These are phyloP conservation scores for Aproaerema taeniolella DNA, from an alignment of 2,888 invertebrate genomes.

Conservation along the genomic window DNA sequence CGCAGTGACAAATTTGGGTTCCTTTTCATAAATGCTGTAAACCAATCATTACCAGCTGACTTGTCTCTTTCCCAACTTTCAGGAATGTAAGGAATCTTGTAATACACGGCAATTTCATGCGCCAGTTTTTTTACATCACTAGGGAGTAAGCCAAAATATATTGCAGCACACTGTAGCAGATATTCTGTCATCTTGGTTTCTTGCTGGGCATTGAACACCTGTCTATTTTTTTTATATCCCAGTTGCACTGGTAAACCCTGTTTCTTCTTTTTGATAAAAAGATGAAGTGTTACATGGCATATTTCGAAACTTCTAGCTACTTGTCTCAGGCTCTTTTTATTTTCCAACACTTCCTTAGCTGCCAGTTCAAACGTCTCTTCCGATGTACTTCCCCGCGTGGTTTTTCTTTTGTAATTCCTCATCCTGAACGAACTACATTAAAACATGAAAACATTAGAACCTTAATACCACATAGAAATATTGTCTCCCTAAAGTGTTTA, in stretches of 20 bases:
- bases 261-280: too few species aligned
- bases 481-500: too few species aligned
- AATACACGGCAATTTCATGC: conserved; percentile 13
- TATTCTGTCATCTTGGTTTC: conserved; percentile 17
- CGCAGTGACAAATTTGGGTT: conserved; percentile 2
- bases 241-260: background rate
- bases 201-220: conserved; percentile 1
- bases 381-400: too few species aligned
- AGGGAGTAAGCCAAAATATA: conserved; percentile 17
- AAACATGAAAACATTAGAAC: too few species aligned
- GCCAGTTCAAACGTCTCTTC: too few species aligned
- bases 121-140: conserved; percentile 13
- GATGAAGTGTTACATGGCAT: too few species aligned
- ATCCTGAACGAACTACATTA: too few species aligned
- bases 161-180: conserved; percentile 16
- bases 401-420: too few species aligned
- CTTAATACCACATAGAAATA: too few species aligned
- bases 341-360: too few species aligned
- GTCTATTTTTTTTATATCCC: conserved; percentile 2
- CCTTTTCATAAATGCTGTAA: background rate
- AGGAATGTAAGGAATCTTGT: conserved; percentile 5
- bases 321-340: too few species aligned
- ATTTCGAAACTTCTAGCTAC: too few species aligned
- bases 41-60: conserved; percentile 15
- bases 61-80: conserved; percentile 6